Percentiles rank a stretch among this genome's conserved stretches.
phyloP scores from a whole-genome alignment of 1,140 invertebrate genomes.

The Drosophila navojoa region DNA sequence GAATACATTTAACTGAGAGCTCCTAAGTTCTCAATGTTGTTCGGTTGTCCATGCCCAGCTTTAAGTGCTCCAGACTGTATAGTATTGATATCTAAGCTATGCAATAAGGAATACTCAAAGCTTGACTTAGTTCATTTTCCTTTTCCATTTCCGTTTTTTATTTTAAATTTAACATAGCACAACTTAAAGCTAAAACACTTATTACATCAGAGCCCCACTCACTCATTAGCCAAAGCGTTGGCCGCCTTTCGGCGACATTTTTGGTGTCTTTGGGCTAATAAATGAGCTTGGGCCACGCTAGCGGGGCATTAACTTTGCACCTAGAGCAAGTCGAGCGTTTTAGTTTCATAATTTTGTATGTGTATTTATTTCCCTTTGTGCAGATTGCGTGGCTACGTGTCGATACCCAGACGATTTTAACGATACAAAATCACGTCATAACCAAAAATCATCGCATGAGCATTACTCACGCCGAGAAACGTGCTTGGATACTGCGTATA shows the following conservation, averaged over 20 bases:
- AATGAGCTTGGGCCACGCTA: conserved; percentile 72
- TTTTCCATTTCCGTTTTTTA: background rate
- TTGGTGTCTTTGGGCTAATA: conserved; percentile 50
- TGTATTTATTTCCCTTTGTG: conserved; percentile 42
- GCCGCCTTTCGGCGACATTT: conserved; percentile 47
- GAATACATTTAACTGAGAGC: too few relatives aligned
- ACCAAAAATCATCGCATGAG: conserved; percentile 94
- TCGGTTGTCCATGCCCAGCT: conserved; percentile 39
- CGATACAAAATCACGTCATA: conserved; percentile 94
- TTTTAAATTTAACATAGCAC: conserved; percentile 32
- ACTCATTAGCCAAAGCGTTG: conserved; percentile 22
- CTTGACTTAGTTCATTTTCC: too few relatives aligned
- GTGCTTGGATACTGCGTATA: conserved; percentile 94
- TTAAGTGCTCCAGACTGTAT: conserved; percentile 62
- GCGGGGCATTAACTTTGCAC: conserved; percentile 60
- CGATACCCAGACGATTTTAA: conserved; percentile 96
- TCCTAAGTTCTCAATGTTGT: too few relatives aligned
- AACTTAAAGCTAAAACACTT: conserved; percentile 32
- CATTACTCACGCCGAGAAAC: conserved; percentile 93
- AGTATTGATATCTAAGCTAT: conserved; percentile 48
- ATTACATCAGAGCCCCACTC: conserved; percentile 13
- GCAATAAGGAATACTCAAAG: conserved; percentile 66
- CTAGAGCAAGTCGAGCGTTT: conserved; percentile 58
- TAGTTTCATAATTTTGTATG: conserved; percentile 62
- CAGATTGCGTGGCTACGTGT: conserved; percentile 96